Base-by-base conservation (phyloP, 2,113 vertebrate genomes). In the Gnathonemus longibarbis region DNA sequence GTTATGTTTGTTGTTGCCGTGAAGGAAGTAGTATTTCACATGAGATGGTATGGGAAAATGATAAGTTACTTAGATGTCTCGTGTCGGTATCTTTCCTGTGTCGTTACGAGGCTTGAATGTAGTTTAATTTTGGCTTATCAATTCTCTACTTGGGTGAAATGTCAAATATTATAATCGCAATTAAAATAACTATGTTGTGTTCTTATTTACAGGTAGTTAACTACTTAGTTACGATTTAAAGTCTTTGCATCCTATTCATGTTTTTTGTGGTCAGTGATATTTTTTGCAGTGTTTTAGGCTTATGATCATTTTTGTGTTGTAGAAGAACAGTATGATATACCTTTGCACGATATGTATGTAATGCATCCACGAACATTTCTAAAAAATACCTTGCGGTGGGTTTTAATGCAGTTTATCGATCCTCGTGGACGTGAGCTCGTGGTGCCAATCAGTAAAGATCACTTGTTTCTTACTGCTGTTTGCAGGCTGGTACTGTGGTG, bases 401-500 rank as follows among this genome's bases (percentile, higher is more conserved):
- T 11, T 66, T 58, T 58, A 58, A 58, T n/a, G 58, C 10, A 15
- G 15, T 4, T 35, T 39, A 17, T 39, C 70, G 35, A 80, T 35
- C 1, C 31, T 77, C 13, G 13, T 42, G 35, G 15, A 80, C 7
- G 1, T 77, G 31, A 39, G 74, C 70, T 77, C 4, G 15, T 74
- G 70, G 70, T 74, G 70, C 35, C 31, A 77, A 39, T 39, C 74
- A 17, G 74, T 19, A 42, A 42, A 39, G 74, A 35, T 42, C 74
- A 80, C 35, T 2, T 80, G 35, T 42, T 80, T 42, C 74, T 80
- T 35, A 35, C 15, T 39, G 0, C 15, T 19, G 39, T 90, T 42
- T 49, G 52, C 91, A 99, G 98, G 97, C 98, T 91, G 94, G 97
- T 89, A 97, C 97, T 2, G 87, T 97, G 96, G 97, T 98, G 94